Evolutionary conservation across 2,797 vertebrate genomes (phyloP).

Genomic region (Hemibagrus guttatus): DNA sequence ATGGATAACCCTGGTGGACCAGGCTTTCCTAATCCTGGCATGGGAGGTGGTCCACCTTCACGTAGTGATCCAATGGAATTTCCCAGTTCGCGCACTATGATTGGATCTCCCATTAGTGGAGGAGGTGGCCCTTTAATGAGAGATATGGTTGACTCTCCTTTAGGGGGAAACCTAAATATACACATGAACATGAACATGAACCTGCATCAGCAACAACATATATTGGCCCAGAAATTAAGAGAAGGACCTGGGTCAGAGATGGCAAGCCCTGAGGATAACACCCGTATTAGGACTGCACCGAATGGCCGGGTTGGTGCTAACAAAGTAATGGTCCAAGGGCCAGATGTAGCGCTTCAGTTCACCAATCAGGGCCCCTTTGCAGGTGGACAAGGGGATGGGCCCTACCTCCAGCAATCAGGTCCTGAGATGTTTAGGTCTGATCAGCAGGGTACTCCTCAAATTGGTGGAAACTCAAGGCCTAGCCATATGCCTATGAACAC

Average conservation of each 20-base stretch:
- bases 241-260: constrained; percentile 75
- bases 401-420: constrained; percentile 79
- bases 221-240: constrained; percentile 86
- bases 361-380: constrained; percentile 85
- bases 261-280: constrained; percentile 82
- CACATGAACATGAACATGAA: constrained; percentile 86
- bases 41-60: constrained; percentile 71
- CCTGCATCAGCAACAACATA: constrained; percentile 88
- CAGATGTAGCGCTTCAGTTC: constrained; percentile 78
- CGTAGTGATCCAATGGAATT: constrained; percentile 88
- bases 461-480: constrained; percentile 82
- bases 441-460: constrained; percentile 76
- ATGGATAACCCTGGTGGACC: constrained; percentile 69
- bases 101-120: constrained; percentile 82
- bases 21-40: constrained; percentile 74
- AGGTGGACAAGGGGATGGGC: constrained; percentile 78
- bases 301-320: constrained; percentile 75
- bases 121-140: constrained; percentile 77
- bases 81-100: constrained; percentile 81
- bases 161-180: constrained; percentile 83
- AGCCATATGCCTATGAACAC: constrained; percentile 87
- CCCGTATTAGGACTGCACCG: constrained; percentile 78
- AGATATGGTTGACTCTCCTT: constrained; percentile 84
- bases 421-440: constrained; percentile 86
- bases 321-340: constrained; percentile 81